Base-by-base conservation (phyloP, 2,113 vertebrate species). In the Apeltes quadracus region DNA sequence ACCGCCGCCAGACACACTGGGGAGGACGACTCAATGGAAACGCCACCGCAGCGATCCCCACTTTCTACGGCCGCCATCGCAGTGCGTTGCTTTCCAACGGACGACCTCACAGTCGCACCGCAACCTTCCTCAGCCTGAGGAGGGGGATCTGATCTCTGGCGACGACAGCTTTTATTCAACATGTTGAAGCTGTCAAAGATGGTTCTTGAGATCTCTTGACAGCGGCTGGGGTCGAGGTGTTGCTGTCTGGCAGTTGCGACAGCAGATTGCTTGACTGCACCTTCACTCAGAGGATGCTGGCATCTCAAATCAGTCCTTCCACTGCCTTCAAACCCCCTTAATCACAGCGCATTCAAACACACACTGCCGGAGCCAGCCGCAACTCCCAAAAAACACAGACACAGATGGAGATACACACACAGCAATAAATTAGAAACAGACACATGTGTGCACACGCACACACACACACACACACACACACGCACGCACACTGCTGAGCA, bases 371-470 rank as follows among this genome's bases (percentile, higher is more conserved):
- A 14, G 54, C 55, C 63, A 22, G 59, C 63, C 48, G 27, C 82
- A 85, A 84, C 38, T 88, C 85, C 22, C 39, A 41, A 59, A 72
- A 41, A 41, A 61, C 51, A 12, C 56, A 65, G 54, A 61, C 78
- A 20, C 79, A 77, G 81, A 86, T 84, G 84, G 77, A 80, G 76
- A 75, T 61, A n/a, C n/a, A 59, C 81, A 78, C 62, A 53, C 72
- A 34, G 71, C 72, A 78, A 61, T n/a, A 81, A 79, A 88, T 86
- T 88, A 62, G 72, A 85, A 84, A 81, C 78, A 87, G 81, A 88
- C 76, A 50, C 36, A 41, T 34, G 48, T 43, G 27, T 20, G 20
- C 57, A 34, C 12, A 43, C 41, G n/a, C 43, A 44, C 13, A 41
- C 66, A 57, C 63, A 57, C 23, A 70, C 64, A 44, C 59, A 43